A percentile compares a stretch with the other conserved stretches of the same genome.
These are phyloP conservation scores for Selene dorsalis DNA, from an alignment of 2,797 vertebrate species.

Conservation along the genomic window DNA sequence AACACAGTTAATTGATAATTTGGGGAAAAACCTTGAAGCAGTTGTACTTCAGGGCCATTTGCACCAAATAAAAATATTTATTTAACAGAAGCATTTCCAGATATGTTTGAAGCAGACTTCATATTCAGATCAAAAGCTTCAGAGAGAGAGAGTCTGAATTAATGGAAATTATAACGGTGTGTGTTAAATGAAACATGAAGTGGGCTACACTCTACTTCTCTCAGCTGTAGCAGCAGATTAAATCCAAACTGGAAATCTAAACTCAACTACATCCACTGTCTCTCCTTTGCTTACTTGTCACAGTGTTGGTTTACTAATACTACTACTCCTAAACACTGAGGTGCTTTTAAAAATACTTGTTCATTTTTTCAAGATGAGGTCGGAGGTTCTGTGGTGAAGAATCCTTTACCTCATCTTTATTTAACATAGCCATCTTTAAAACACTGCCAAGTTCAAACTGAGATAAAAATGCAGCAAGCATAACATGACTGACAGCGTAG, in stretches of 20 bases:
- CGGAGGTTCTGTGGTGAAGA: too few species aligned
- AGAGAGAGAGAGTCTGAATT: constrained; percentile 42
- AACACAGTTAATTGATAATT: neutral
- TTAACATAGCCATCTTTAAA: too few species aligned
- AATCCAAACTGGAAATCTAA: constrained; percentile 51
- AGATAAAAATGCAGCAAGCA: too few species aligned
- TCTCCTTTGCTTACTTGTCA: constrained; percentile 7
- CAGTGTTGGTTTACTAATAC: constrained; percentile 16
- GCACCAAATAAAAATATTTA: too few species aligned
- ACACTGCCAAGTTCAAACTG: too few species aligned
- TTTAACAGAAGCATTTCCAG: neutral
- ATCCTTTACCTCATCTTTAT: too few species aligned
- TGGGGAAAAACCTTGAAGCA: neutral
- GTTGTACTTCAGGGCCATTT: neutral
- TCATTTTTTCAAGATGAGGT: too few species aligned
- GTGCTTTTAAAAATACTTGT: too few species aligned
- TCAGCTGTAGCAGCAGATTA: constrained; percentile 43
- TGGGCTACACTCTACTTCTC: constrained; percentile 20
- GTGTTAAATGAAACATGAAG: constrained; percentile 67
- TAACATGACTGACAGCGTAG: too few species aligned
- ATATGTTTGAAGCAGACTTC: constrained; percentile 17
- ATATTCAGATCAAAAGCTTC: constrained; percentile 30
- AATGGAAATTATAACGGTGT: constrained; percentile 39
- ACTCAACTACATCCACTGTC: constrained; percentile 28
- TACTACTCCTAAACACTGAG: neutral